These are phyloP conservation scores for Psilanteris sp. DNA, from an alignment of 1,140 invertebrate genomes.

Conservation along the genomic window DNA sequence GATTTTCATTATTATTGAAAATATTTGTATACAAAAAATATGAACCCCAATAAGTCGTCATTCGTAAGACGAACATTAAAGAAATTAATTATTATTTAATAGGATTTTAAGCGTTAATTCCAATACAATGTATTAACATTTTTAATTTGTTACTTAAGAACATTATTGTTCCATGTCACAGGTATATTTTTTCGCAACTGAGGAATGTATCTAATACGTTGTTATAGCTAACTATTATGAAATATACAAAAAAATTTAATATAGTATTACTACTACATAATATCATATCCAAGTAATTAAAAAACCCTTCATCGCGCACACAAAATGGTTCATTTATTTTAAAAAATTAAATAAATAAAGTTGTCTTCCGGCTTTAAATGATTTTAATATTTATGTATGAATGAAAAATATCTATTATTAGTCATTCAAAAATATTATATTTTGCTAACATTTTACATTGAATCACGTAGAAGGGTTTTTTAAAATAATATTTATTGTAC, in stretches of 20 bases:
- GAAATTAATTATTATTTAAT: slow-evolving; percentile 22
- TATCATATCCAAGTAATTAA: slow-evolving; percentile 2
- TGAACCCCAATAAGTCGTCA: background rate
- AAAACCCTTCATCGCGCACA: slow-evolving; percentile 25
- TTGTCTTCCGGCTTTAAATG: background rate
- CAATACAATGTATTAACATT: slow-evolving; percentile 25
- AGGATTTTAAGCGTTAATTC: slow-evolving; percentile 26
- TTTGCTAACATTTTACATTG: too few relatives aligned
- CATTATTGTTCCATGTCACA: slow-evolving; percentile 18
- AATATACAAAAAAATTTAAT: slow-evolving; percentile 26
- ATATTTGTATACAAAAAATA: background rate
- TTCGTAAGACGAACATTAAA: background rate
- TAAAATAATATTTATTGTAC: slow-evolving; percentile 41
- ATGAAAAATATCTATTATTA: too few relatives aligned
- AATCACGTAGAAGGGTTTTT: slow-evolving; percentile 19
- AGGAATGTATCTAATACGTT: slow-evolving; percentile 26
- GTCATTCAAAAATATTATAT: too few relatives aligned
- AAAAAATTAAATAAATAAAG: too few relatives aligned
- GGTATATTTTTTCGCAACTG: slow-evolving; percentile 30
- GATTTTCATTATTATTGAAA: slow-evolving; percentile 2
- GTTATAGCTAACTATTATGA: slow-evolving; percentile 24
- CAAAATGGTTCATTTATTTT: too few relatives aligned
- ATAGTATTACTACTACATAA: slow-evolving; percentile 41
- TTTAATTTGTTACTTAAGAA: slow-evolving; percentile 37
- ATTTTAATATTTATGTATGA: too few relatives aligned